These are phyloP conservation scores for Corydoras maculifer DNA, from an alignment of 2,113 vertebrate species.

Conservation along the genomic window DNA sequence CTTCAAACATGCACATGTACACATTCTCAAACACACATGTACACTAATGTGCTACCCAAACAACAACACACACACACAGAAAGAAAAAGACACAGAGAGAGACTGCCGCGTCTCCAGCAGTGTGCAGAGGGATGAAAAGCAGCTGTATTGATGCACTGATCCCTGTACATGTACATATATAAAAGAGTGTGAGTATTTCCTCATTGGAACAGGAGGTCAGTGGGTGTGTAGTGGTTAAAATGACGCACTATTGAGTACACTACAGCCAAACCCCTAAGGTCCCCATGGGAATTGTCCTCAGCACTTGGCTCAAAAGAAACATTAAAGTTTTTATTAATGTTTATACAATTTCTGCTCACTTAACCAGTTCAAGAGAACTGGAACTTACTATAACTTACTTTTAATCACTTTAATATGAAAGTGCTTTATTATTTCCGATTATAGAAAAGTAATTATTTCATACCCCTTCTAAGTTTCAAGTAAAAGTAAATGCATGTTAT, in stretches of 20 bases:
- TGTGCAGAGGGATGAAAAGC: conserved; percentile 63
- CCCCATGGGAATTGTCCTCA: not conserved
- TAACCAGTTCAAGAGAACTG: too few relatives aligned
- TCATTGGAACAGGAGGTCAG: conserved; percentile 44
- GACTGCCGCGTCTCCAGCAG: conserved; percentile 64
- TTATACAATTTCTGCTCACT: not conserved
- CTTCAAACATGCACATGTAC: conserved; percentile 55
- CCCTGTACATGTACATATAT: conserved; percentile 52
- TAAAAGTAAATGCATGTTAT: too few relatives aligned
- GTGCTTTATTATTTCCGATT: too few relatives aligned
- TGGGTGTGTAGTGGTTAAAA: conserved; percentile 52
- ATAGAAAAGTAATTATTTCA: too few relatives aligned
- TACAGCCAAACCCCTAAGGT: not conserved
- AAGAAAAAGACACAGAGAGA: conserved; percentile 53
- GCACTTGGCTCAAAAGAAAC: not conserved
- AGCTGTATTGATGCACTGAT: conserved; percentile 62
- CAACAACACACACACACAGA: conserved; percentile 43
- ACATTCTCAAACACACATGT: conserved; percentile 32
- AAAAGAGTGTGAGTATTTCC: conserved; percentile 29
- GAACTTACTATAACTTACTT: too few relatives aligned
- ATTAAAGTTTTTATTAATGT: not conserved
- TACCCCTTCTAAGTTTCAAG: too few relatives aligned
- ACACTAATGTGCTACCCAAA: conserved; percentile 10
- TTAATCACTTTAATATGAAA: too few relatives aligned
- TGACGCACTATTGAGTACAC: conserved; percentile 50